Conservation (phyloP, 1,140 invertebrate species). For the Papilio polytes region DNA sequence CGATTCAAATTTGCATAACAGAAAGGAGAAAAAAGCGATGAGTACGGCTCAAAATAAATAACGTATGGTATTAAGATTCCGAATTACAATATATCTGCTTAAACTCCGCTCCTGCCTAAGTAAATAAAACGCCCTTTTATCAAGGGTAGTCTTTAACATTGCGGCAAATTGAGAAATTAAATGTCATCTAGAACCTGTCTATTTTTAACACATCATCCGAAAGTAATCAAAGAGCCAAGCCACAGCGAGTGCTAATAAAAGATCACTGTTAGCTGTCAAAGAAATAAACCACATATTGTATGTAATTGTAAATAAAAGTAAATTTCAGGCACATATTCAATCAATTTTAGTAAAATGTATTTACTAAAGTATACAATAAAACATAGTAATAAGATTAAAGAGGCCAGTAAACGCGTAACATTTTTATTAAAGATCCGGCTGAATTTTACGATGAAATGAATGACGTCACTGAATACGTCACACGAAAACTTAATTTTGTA, state of each 20-base stretch:
- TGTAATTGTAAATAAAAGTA: background rate
- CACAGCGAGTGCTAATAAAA: background rate
- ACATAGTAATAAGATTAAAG: background rate
- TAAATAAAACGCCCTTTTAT: slow-evolving; percentile 62
- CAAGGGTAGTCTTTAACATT: slow-evolving; percentile 10
- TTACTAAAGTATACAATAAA: background rate
- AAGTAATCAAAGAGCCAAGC: background rate
- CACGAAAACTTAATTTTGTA: background rate
- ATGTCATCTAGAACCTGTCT: background rate
- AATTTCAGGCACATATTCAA: background rate
- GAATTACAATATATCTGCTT: slow-evolving; percentile 69
- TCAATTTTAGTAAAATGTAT: background rate
- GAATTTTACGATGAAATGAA: slow-evolving; percentile 1
- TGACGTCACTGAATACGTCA: background rate
- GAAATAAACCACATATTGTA: background rate
- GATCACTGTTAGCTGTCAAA: too few relatives aligned
- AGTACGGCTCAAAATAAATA: slow-evolving; percentile 74
- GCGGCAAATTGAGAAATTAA: background rate
- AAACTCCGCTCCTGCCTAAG: slow-evolving; percentile 60
- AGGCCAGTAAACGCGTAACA: slow-evolving; percentile 47
- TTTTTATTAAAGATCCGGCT: slow-evolving; percentile 59
- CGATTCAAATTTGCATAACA: slow-evolving; percentile 55
- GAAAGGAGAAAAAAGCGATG: slow-evolving; percentile 51
- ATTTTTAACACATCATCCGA: background rate
- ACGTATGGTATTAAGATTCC: slow-evolving; percentile 71